These are phyloP conservation scores for Scaptodrosophila latifasciaeformis DNA, from an alignment of 2,888 invertebrate genomes.

Conservation along the genomic window DNA sequence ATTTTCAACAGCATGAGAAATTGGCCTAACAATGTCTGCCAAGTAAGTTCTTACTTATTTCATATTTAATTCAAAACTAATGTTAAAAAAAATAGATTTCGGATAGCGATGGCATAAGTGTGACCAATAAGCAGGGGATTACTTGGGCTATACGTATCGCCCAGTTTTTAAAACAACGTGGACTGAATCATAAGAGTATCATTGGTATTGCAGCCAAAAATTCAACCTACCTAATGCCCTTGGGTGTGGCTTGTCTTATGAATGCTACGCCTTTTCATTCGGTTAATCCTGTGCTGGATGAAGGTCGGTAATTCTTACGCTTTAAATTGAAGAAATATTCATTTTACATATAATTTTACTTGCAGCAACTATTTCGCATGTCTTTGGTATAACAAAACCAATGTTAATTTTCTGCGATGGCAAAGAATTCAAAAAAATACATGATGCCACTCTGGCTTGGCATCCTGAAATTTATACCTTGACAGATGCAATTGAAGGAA, in stretches of 20 bases:
- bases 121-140: conserved; percentile 53
- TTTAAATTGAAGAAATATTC: neutral
- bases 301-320: conserved; percentile 33
- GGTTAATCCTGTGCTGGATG: conserved; percentile 52
- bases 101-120: conserved; percentile 47
- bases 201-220: conserved; percentile 64
- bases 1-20: conserved; percentile 52
- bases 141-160: conserved; percentile 61
- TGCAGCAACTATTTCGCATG: conserved; percentile 40
- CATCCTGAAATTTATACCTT: conserved; percentile 48
- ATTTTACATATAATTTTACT: neutral
- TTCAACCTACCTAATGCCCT: conserved; percentile 55
- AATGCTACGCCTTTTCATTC: conserved; percentile 58
- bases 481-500: conserved; percentile 35
- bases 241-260: conserved; percentile 59
- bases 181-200: conserved; percentile 56
- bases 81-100: neutral
- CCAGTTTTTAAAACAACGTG: conserved; percentile 52
- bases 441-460: conserved; percentile 38
- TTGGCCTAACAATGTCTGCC: conserved; percentile 57
- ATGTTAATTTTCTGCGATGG: conserved; percentile 56
- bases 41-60: conserved; percentile 28
- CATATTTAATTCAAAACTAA: neutral
- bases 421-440: conserved; percentile 36
- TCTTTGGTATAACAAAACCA: conserved; percentile 47